Base-by-base conservation (phyloP, 1,140 invertebrate genomes). In the Drosophila jambulina region DNA sequence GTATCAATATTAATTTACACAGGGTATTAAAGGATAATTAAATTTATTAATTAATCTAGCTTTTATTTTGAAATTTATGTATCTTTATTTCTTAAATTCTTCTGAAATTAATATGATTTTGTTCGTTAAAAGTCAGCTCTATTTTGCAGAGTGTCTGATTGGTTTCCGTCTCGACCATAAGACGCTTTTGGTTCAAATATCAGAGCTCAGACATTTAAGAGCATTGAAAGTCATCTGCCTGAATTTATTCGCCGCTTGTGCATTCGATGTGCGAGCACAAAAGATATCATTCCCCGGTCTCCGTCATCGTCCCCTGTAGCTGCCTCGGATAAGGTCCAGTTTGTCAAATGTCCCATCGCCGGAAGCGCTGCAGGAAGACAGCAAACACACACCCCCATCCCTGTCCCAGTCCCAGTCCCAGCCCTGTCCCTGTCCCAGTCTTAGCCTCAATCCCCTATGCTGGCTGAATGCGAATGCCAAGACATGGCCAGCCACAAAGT, bases 401-500 rank as follows among this genome's bases (percentile, higher is more conserved):
- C 32, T 34, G 32, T n/a, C n/a, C n/a, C n/a, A 25, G 13, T 23
- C n/a, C 17, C 51, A 2, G 36, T 29, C 8, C 42, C 19, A 15
- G 15, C 13, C 38, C 38, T 19, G 8, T 9, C 45, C 3, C 45
- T 2, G 8, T 17, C 46, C 23, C 40, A 19, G 12, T 34, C 6
- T 8, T 42, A 49, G 23, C 21, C n/a, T 25, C 60, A 53, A 5
- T 21, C 9, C 51, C 3, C 43, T 32, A 65, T 64, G 48, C 61
- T 48, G 56, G 49, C 46, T 63, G 57, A 63, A 40, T 76, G 64
- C 61, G 58, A 80, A 85, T 78, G 83, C 77, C 40, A 83, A 68
- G 77, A 68, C 84, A 80, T 82, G 75, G 53, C 21, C 53, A 36
- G 71, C 84, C 84, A 61, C 62, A 88, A 83, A 87, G 72, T 78